These are phyloP conservation scores for Crematogaster levior DNA, from an alignment of 2,888 invertebrate genomes.

Conservation along the genomic window DNA sequence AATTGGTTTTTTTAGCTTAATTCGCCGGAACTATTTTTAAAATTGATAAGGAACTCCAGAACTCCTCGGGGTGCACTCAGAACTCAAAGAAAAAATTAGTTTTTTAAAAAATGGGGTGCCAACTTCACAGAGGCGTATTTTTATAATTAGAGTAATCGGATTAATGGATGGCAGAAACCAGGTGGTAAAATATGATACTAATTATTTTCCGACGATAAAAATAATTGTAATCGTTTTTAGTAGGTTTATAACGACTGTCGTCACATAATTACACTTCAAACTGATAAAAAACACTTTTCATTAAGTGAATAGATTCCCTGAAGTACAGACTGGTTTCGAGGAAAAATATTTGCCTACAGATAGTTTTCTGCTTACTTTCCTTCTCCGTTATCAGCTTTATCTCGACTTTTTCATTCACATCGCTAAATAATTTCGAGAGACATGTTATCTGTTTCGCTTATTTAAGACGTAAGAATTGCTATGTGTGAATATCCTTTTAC, in stretches of 20 bases:
- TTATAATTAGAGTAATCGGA: conserved; percentile 13
- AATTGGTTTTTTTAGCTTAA: too few species aligned
- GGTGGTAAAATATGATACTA: background rate
- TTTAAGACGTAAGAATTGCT: conserved; percentile 12
- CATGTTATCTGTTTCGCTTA: background rate
- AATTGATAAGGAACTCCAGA: too few species aligned
- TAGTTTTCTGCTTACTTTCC: background rate
- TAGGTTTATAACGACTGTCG: background rate
- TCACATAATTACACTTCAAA: background rate
- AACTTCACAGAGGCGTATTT: too few species aligned
- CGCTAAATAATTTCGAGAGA: background rate
- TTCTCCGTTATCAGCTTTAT: background rate
- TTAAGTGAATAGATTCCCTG: background rate
- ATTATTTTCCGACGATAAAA: background rate
- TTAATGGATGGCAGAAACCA: background rate
- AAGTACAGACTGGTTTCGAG: background rate
- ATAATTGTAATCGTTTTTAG: conserved; percentile 7
- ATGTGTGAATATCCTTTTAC: background rate
- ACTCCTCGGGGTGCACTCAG: too few species aligned
- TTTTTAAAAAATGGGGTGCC: too few species aligned
- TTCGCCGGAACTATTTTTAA: too few species aligned
- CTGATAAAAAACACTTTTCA: background rate
- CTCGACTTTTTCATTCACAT: background rate
- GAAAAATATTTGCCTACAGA: background rate
- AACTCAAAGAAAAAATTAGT: too few species aligned